Evolutionary conservation across 2,797 vertebrate species (phyloP).

Genomic region (Tokudaia tokunoshimensis): DNA sequence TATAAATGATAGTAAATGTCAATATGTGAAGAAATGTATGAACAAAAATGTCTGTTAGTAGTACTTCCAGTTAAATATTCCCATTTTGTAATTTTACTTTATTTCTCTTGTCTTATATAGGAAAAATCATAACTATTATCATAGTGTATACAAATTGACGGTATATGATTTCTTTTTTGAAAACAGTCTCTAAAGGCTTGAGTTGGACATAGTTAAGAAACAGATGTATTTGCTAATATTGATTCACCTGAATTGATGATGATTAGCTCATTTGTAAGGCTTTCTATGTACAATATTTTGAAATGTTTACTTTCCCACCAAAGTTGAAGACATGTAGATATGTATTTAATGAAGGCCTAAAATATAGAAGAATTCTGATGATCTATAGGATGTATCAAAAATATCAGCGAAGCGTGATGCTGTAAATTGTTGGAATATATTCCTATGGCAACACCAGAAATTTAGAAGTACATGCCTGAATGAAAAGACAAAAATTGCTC

Average conservation of each 20-base stretch:
- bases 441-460: background rate
- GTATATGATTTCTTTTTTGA: background rate
- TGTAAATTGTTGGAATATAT: background rate
- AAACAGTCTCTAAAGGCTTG: background rate
- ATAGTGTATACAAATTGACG: background rate
- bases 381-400: background rate
- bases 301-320: background rate
- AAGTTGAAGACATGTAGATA: background rate
- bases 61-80: constrained; percentile 28
- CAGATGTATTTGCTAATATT: background rate
- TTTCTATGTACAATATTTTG: background rate
- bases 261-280: background rate
- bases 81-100: constrained; percentile 27
- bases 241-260: background rate
- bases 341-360: background rate
- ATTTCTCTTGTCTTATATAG: background rate
- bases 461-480: background rate
- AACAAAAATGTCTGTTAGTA: background rate
- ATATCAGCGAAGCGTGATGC: background rate
- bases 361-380: background rate
- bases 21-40: background rate
- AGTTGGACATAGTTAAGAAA: background rate
- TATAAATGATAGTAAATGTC: background rate
- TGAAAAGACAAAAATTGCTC: background rate
- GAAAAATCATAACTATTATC: background rate